Evolutionary conservation across 1,140 invertebrate genomes (phyloP), one percentile per base, ranked within the genome.

Genomic region (Brachionus koreanus): DNA sequence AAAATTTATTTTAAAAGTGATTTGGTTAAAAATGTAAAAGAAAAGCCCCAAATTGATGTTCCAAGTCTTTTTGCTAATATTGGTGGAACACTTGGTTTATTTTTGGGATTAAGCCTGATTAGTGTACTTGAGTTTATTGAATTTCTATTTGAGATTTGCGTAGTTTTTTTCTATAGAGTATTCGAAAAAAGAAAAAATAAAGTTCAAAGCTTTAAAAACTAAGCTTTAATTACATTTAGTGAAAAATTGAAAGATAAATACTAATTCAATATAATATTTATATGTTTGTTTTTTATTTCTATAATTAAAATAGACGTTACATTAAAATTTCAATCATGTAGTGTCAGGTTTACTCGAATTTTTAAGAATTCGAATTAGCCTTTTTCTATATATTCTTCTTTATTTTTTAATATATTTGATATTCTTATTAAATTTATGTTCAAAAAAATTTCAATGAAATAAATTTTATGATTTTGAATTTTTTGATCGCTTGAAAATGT

Each of bases 1-100:
- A 77, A 77, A 9, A 46, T 77, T 16, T 77, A 33, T 35, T 77
- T 25, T 46, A 77, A 61, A 52, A 57, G 29, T 23, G 75, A 77
- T 61, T 57, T 77, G 75, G 25, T 57, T 23, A 77, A 19, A 37
- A 35, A 29, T 16, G 46, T 77, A 10, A 77, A 42, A 46, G 23
- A 77, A 16, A 77, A 77, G 12, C 23, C 39, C 19, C 23, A 12
- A 19, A 52, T 77, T 23, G 49, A n/a, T 12, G 7, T 19, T 37
- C 42, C 29, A 5, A 42, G 19, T 35, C 52, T 77, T 77, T 10
- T 77, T 35, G 49, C 75, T 3, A 77, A 77, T 52, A 52, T 77
- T 52, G 75, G 75, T 23, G 75, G 75, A 29, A 77, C 75, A 35
- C 23, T 77, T 13, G 43, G 75, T 9, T 10, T 77, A 19, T 77